These are phyloP conservation scores for Ptycholaimellus sp. DNA, from an alignment of 2,888 invertebrate species.

Conservation along the genomic window DNA sequence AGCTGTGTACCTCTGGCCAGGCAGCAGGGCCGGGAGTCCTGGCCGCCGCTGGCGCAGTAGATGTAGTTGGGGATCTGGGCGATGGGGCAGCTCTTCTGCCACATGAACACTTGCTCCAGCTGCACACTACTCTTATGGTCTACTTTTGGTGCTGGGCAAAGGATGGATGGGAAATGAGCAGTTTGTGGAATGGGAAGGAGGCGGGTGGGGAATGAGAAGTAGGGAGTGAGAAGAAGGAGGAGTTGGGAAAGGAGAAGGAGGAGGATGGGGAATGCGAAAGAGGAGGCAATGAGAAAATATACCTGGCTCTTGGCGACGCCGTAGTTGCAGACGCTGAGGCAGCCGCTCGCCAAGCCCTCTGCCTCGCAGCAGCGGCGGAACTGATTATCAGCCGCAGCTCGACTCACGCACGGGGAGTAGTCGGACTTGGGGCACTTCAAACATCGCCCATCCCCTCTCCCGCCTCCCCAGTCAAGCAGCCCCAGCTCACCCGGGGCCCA, in stretches of 20 bases:
- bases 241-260: not conserved
- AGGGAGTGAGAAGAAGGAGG: not conserved
- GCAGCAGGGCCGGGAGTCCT: slow-evolving; percentile 4
- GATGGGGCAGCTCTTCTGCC: not conserved
- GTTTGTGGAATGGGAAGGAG: no score
- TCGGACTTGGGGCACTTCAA: slow-evolving; percentile 2
- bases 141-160: not conserved
- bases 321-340: slow-evolving; percentile 2
- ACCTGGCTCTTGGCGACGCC: not conserved
- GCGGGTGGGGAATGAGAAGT: no score
- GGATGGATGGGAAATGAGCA: no score
- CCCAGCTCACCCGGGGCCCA: no score
- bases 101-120: slow-evolving; percentile 3
- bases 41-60: slow-evolving; percentile 3
- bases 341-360: not conserved
- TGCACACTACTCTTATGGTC: not conserved
- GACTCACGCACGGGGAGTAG: slow-evolving; percentile 3
- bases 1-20: not conserved
- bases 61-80: slow-evolving; percentile 1
- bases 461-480: no score
- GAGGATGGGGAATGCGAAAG: no score
- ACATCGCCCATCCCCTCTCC: no score
- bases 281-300: no score
- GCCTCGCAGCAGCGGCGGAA: slow-evolving; percentile 1
- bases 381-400: not conserved